phyloP scores from a whole-genome alignment of 2,888 invertebrate genomes.

The Aspidiotus destructor region DNA sequence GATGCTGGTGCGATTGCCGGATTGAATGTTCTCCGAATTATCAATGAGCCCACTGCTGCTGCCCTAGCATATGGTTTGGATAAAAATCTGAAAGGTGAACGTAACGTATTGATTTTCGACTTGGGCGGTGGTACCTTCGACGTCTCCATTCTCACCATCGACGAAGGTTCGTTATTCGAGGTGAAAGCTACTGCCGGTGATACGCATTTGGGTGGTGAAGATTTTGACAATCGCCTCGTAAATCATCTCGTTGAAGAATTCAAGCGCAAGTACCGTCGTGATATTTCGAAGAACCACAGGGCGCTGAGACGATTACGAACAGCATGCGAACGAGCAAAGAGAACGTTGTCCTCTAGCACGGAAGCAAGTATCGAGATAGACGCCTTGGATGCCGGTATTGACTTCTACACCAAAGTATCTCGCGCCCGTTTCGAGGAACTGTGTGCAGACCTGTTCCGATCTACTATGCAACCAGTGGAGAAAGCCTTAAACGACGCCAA shows the following conservation, averaged over 20 bases:
- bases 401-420: conserved; percentile 79
- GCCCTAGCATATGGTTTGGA: conserved; percentile 35
- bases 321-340: conserved; percentile 71
- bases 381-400: conserved; percentile 77
- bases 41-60: conserved; percentile 35
- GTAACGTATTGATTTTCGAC: conserved; percentile 78
- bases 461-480: conserved; percentile 51
- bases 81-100: conserved; percentile 41
- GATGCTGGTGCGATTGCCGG: conserved; percentile 35
- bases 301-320: conserved; percentile 73
- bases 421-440: conserved; percentile 82
- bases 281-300: conserved; percentile 55
- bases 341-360: conserved; percentile 64
- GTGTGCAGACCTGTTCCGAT: conserved; percentile 72
- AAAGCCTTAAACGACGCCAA: conserved; percentile 45
- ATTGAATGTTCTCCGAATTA: conserved; percentile 34
- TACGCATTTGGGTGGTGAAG: conserved; percentile 69
- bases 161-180: conserved; percentile 73
- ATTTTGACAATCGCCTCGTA: conserved; percentile 70
- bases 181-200: conserved; percentile 72
- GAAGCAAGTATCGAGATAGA: conserved; percentile 79
- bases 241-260: conserved; percentile 70
- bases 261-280: conserved; percentile 61
- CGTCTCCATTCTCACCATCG: conserved; percentile 80
- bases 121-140: conserved; percentile 85